Evolutionary conservation across 2,888 invertebrate genomes (phyloP).

Genomic region (Pseudanteris insignis): DNA sequence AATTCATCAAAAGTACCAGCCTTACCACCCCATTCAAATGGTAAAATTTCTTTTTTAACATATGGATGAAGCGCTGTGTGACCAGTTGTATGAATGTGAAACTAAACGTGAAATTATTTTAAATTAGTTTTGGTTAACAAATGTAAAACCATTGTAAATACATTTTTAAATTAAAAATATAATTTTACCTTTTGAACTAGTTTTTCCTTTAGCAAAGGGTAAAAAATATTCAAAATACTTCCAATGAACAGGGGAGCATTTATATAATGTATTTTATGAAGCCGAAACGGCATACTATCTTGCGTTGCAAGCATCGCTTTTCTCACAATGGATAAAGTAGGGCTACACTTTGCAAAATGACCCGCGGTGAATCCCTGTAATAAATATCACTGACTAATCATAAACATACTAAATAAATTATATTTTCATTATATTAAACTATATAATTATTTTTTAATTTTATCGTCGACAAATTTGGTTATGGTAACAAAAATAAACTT

Average conservation of each 20-base stretch:
- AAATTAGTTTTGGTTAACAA: too few species aligned
- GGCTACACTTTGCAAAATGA: constrained; percentile 61
- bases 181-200: constrained; percentile 59
- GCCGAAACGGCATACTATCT: constrained; percentile 63
- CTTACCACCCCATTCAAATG: constrained; percentile 67
- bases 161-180: too few species aligned
- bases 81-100: constrained; percentile 62
- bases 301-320: constrained; percentile 62
- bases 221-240: constrained; percentile 57
- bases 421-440: too few species aligned
- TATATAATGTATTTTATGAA: constrained; percentile 57
- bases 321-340: constrained; percentile 58
- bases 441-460: too few species aligned
- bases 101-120: too few species aligned
- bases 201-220: constrained; percentile 61
- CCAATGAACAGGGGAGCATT: constrained; percentile 59
- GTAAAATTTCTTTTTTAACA: constrained; percentile 64
- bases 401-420: too few species aligned
- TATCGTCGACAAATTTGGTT: too few species aligned
- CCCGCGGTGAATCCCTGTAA: constrained; percentile 57
- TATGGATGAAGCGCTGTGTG: constrained; percentile 63
- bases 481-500: too few species aligned
- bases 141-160: too few species aligned
- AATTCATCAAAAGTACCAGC: constrained; percentile 60
- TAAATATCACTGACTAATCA: too few species aligned